Evolutionary conservation across 92 coral and sea anemone species (phyloP).

Genomic region (Umimayanthus chanpuru): DNA sequence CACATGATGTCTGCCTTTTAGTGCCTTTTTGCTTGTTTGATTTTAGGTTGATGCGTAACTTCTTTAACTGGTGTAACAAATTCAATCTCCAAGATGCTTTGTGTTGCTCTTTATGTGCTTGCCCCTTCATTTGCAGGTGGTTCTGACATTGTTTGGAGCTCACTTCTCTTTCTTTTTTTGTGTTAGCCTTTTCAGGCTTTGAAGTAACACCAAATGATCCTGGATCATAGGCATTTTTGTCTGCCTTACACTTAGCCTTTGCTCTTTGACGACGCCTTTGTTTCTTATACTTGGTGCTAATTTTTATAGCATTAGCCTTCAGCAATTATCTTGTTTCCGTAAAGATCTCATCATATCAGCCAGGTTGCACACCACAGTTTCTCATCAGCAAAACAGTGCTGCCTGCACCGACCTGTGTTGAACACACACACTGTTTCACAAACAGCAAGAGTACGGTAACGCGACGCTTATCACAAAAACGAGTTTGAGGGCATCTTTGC

Average conservation of each 20-base stretch:
- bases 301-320: too few species aligned
- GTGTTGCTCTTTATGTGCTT: conserved; percentile 13
- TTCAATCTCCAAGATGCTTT: conserved; percentile 15
- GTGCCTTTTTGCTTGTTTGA: conserved; percentile 11
- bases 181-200: conserved; percentile 51
- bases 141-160: conserved; percentile 14
- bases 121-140: conserved; percentile 15
- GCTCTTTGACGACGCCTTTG: too few species aligned
- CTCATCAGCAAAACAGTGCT: too few species aligned
- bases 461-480: conserved; percentile 62
- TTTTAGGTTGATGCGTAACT: conserved; percentile 28
- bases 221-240: conserved; percentile 46
- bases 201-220: conserved; percentile 58
- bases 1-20: background rate
- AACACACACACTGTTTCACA: conserved; percentile 69
- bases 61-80: conserved; percentile 29
- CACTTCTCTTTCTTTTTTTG: conserved; percentile 12
- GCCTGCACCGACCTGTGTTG: conserved; percentile 52
- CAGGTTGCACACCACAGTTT: too few species aligned
- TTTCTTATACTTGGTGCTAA: too few species aligned
- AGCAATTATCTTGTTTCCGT: too few species aligned
- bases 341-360: too few species aligned
- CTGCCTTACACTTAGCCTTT: background rate
- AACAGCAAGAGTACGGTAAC: conserved; percentile 61
- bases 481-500: conserved; percentile 66